These are phyloP conservation scores for Pachypsylla venusta DNA, from an alignment of 1,140 invertebrate species.

Conservation along the genomic window DNA sequence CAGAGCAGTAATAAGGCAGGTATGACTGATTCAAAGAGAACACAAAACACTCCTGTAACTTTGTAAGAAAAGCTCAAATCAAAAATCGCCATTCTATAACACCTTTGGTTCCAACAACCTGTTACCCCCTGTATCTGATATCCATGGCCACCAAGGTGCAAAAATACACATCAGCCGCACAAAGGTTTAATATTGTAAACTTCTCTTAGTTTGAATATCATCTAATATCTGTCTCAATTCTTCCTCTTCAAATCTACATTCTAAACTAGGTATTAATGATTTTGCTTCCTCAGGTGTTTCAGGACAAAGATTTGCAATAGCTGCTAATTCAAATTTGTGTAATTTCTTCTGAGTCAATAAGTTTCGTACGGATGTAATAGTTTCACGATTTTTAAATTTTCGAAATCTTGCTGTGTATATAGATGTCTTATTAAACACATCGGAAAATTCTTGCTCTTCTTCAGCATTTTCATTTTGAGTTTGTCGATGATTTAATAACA, in stretches of 20 bases:
- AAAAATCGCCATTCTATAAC: too few relatives aligned
- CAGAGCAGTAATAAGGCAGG: too few relatives aligned
- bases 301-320: constrained; percentile 92
- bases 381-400: constrained; percentile 97
- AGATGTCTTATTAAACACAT: constrained; percentile 96
- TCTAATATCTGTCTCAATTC: constrained; percentile 86
- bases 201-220: constrained; percentile 94
- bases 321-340: constrained; percentile 97
- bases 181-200: constrained; percentile 93
- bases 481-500: constrained; percentile 93
- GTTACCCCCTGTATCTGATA: too few relatives aligned
- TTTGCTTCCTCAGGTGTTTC: constrained; percentile 97
- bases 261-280: constrained; percentile 81
- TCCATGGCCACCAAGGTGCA: too few relatives aligned
- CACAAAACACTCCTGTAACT: too few relatives aligned
- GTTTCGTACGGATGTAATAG: constrained; percentile 79
- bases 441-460: constrained; percentile 95
- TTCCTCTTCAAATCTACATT: constrained; percentile 91
- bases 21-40: too few relatives aligned
- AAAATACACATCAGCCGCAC: too few relatives aligned
- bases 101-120: too few relatives aligned
- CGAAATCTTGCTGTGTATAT: constrained; percentile 92
- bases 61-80: too few relatives aligned
- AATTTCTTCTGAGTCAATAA: constrained; percentile 88
- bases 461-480: constrained; percentile 95